Evolutionary conservation across 2,888 invertebrate genomes (phyloP).

Genomic region (Hipparchia semele): DNA sequence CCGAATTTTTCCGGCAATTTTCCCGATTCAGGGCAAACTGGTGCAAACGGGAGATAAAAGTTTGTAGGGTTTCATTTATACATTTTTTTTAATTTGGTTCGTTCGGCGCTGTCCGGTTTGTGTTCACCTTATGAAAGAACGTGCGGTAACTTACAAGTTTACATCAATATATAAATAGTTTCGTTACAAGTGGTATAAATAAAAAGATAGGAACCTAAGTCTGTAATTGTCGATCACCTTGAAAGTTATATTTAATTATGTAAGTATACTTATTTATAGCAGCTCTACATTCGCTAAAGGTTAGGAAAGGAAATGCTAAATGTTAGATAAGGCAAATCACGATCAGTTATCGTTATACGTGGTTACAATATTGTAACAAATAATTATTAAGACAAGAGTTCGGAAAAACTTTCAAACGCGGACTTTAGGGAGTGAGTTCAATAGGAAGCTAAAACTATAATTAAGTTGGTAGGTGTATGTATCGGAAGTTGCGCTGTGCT

Average conservation of each 20-base stretch:
- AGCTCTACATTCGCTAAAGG: conserved; percentile 3
- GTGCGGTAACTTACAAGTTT: background rate
- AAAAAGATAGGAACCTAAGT: background rate
- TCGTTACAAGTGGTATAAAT: no score
- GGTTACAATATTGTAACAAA: background rate
- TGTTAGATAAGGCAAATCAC: conserved; percentile 1
- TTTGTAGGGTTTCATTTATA: no score
- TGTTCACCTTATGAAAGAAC: background rate
- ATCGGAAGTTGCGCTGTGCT: background rate
- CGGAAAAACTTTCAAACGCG: background rate
- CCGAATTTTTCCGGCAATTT: no score
- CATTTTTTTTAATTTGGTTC: no score
- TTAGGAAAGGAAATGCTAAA: conserved; percentile 22
- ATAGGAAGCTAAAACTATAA: background rate
- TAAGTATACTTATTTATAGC: background rate
- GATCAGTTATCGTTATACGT: no score
- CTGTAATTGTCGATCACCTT: conserved; percentile 1
- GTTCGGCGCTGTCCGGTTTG: no score
- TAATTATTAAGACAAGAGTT: background rate
- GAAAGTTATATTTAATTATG: background rate
- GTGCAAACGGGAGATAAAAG: no score
- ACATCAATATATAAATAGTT: no score
- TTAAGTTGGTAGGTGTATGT: no score
- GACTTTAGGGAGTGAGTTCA: background rate
- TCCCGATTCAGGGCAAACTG: no score